These are phyloP conservation scores for Drosophila parthenogenetica DNA, from an alignment of 2,888 invertebrate species.

Conservation along the genomic window DNA sequence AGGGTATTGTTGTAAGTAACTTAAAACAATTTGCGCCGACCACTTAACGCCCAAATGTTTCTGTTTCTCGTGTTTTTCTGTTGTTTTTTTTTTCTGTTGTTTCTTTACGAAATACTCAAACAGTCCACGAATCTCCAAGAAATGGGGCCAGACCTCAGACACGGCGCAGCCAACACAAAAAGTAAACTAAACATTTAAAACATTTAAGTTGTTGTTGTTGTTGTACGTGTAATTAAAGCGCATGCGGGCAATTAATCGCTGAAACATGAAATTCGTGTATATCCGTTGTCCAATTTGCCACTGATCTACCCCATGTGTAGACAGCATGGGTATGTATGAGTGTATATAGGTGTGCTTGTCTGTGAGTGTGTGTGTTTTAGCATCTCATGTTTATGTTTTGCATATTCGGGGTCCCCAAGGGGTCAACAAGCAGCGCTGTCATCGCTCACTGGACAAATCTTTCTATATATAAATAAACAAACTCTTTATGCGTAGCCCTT, in stretches of 20 bases:
- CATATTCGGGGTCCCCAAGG: conserved; percentile 27
- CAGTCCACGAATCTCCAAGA: conserved; percentile 64
- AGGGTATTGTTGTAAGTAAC: conserved; percentile 20
- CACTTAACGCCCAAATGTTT: conserved; percentile 58
- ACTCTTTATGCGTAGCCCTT: conserved; percentile 1
- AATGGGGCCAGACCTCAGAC: conserved; percentile 59
- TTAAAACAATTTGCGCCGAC: conserved; percentile 47
- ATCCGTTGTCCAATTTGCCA: conserved; percentile 23
- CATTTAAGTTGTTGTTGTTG: conserved; percentile 19
- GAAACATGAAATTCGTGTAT: conserved; percentile 62
- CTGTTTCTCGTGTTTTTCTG: neutral
- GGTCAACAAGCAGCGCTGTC: conserved; percentile 40
- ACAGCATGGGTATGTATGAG: neutral
- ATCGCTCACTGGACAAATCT: conserved; percentile 42
- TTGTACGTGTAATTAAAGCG: conserved; percentile 69
- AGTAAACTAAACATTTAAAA: conserved; percentile 61
- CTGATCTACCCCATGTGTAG: conserved; percentile 8
- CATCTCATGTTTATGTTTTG: conserved; percentile 28
- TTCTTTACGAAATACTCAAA: conserved; percentile 68
- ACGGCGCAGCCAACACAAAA: conserved; percentile 35
- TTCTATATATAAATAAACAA: conserved; percentile 15
- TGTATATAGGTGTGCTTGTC: neutral
- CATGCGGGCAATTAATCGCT: conserved; percentile 75
- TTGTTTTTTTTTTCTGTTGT: conserved; percentile 12
- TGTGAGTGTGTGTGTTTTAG: neutral